These are phyloP conservation scores for Scaptodrosophila latifasciaeformis DNA, from an alignment of 2,888 invertebrate species.

Conservation along the genomic window DNA sequence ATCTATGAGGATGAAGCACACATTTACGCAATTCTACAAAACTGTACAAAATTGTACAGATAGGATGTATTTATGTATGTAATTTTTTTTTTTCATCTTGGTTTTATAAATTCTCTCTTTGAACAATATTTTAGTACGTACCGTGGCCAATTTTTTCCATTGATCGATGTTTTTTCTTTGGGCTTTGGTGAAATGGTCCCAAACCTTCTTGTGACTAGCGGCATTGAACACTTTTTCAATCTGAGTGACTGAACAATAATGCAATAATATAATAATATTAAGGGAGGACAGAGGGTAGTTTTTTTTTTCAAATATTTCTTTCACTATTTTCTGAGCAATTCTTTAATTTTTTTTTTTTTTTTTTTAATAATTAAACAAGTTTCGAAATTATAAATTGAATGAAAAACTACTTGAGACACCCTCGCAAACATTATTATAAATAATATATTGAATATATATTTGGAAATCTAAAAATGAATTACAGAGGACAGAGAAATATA, in stretches of 20 bases:
- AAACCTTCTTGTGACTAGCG: conserved; percentile 97
- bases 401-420: conserved; percentile 53
- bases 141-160: conserved; percentile 98
- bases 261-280: conserved; percentile 74
- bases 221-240: conserved; percentile 98
- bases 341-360: conserved; percentile 30
- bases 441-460: too few species aligned
- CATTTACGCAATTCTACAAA: too few species aligned
- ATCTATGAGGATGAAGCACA: too few species aligned
- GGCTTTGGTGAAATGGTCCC: conserved; percentile 99
- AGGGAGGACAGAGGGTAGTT: conserved; percentile 64
- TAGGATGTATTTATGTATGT: too few species aligned
- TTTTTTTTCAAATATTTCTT: too few species aligned
- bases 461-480: too few species aligned
- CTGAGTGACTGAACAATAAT: conserved; percentile 91
- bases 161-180: conserved; percentile 98
- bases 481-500: conserved; percentile 33
- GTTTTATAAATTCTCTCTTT: conserved; percentile 49
- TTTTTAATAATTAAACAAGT: conserved; percentile 35
- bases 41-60: too few species aligned
- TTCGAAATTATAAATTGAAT: conserved; percentile 44
- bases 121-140: conserved; percentile 78
- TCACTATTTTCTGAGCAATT: too few species aligned
- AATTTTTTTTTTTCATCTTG: conserved; percentile 26
- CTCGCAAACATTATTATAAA: conserved; percentile 36